These are phyloP conservation scores for Morus bassanus DNA, from an alignment of 2,797 vertebrate species.

Conservation along the genomic window DNA sequence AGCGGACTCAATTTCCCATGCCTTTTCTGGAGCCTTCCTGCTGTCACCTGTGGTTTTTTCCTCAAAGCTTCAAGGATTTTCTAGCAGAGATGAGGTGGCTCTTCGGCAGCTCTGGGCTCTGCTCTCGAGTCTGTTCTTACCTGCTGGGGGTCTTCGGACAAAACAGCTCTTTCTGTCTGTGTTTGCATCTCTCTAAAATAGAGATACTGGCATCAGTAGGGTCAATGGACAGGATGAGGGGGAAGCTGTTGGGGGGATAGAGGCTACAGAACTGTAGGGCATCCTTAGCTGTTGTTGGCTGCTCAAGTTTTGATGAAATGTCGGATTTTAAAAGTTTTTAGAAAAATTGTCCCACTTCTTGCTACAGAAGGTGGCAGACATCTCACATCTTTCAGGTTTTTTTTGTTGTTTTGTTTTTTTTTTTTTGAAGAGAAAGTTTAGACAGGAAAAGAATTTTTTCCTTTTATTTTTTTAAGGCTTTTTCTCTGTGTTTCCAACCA, in stretches of 20 bases:
- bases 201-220: neutral
- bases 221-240: neutral
- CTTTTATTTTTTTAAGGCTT: neutral
- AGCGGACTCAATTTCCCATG: neutral
- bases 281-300: neutral
- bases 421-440: neutral
- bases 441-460: neutral
- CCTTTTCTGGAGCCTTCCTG: neutral
- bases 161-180: neutral
- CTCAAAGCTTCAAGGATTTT: neutral
- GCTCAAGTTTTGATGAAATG: neutral
- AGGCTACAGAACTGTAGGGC: neutral
- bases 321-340: neutral
- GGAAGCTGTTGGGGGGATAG: neutral
- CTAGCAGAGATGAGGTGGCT: neutral
- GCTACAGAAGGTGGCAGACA: neutral
- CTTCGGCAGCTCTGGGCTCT: neutral
- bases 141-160: accelerated
- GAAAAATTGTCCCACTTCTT: neutral
- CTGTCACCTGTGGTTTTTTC: neutral
- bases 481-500: neutral
- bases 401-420: too few relatives aligned
- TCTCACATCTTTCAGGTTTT: neutral
- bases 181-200: neutral
- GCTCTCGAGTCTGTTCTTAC: accelerated